phyloP scores from a whole-genome alignment of 2,113 vertebrate species.

The Protomyctophum bolini region DNA sequence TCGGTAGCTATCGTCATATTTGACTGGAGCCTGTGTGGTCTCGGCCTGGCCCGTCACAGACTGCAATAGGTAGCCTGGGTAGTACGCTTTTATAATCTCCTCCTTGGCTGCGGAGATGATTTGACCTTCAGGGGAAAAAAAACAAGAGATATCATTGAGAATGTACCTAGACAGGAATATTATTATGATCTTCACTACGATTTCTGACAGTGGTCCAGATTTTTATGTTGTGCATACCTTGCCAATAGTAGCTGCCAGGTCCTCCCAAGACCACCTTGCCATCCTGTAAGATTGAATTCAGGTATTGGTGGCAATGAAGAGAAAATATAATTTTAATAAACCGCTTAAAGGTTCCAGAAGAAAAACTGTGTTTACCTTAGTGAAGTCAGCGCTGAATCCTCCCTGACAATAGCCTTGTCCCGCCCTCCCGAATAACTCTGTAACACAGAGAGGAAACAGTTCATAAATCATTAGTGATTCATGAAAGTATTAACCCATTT shows the following conservation, averaged over 20 bases:
- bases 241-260: conserved; percentile 92
- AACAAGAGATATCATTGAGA: neutral
- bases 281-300: conserved; percentile 72
- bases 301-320: neutral
- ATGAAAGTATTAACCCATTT: neutral
- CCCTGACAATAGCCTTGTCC: conserved; percentile 92
- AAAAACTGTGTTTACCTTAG: conserved; percentile 76
- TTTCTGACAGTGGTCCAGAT: conserved; percentile 1
- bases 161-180: neutral
- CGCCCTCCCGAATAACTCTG: conserved; percentile 73
- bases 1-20: conserved; percentile 88
- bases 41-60: conserved; percentile 82
- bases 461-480: neutral
- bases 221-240: conserved; percentile 76
- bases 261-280: conserved; percentile 89
- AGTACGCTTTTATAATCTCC: conserved; percentile 82
- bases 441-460: conserved; percentile 6
- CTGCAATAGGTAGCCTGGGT: conserved; percentile 85
- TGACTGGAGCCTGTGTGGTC: conserved; percentile 78
- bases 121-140: conserved; percentile 77
- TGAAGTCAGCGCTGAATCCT: conserved; percentile 92
- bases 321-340: neutral
- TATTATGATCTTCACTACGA: neutral
- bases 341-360: neutral
- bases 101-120: conserved; percentile 86